Evolutionary conservation across 2,113 vertebrate species (phyloP).

Genomic region (Loxodonta africana): DNA sequence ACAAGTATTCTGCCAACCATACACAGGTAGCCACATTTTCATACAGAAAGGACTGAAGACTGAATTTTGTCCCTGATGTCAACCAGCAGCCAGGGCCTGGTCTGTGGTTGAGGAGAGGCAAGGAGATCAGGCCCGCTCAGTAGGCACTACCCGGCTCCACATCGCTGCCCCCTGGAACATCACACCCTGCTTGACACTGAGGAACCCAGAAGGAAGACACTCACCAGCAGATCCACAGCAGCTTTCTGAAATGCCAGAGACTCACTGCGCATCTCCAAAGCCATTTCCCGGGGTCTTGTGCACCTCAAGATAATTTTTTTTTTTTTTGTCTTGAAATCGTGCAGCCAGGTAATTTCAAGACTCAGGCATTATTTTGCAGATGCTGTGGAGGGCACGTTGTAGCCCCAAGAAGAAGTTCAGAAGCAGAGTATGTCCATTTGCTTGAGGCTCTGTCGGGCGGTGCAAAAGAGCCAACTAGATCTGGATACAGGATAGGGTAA

Average conservation of each 20-base stretch:
- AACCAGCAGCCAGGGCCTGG: neutral
- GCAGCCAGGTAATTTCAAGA: neutral
- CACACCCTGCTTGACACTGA: no score
- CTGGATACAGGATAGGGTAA: neutral
- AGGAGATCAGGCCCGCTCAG: neutral
- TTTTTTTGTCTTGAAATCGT: neutral
- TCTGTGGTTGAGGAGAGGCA: neutral
- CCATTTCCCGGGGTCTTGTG: neutral
- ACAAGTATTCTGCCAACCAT: neutral
- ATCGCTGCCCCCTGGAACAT: neutral
- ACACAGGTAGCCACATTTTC: neutral
- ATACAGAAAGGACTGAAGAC: neutral
- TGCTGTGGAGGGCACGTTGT: neutral
- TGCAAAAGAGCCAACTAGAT: neutral
- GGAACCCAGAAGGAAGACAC: neutral
- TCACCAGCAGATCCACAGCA: neutral
- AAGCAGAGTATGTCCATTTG: neutral
- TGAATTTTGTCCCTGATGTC: neutral
- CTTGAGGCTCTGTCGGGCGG: no score
- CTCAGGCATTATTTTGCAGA: no score
- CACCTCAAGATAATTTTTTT: neutral
- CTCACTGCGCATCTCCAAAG: neutral
- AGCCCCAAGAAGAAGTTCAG: neutral
- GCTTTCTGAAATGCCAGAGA: no score
- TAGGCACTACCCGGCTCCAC: neutral